phyloP scores from a whole-genome alignment of 2,797 vertebrate genomes.

The Semotilus atromaculatus region DNA sequence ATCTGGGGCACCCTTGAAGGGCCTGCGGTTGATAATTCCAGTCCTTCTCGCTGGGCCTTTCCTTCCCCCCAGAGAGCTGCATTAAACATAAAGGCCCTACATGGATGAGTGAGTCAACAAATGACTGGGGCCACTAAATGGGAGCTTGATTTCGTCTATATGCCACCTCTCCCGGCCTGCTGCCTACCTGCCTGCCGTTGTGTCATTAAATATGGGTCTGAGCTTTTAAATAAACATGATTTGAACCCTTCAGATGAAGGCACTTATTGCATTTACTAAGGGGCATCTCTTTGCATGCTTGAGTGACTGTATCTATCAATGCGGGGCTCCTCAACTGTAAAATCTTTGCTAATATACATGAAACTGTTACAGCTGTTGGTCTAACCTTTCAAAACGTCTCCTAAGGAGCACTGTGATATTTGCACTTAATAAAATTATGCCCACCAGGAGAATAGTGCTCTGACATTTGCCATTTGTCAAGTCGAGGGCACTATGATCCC shows the following conservation, averaged over 20 bases:
- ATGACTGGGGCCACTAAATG: conserved; percentile 84
- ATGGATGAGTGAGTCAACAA: conserved; percentile 89
- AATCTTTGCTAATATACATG: conserved; percentile 80
- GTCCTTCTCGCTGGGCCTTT: conserved; percentile 56
- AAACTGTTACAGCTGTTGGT: conserved; percentile 84
- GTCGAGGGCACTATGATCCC: conserved; percentile 78
- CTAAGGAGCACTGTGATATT: conserved; percentile 87
- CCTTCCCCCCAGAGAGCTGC: conserved; percentile 76
- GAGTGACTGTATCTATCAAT: conserved; percentile 79
- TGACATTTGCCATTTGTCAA: conserved; percentile 91
- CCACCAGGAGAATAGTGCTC: conserved; percentile 86
- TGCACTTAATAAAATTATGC: conserved; percentile 89
- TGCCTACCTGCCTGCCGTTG: conserved; percentile 65
- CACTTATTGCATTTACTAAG: conserved; percentile 82
- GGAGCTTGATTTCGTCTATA: conserved; percentile 74
- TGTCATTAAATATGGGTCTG: conserved; percentile 75
- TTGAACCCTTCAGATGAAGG: conserved; percentile 65
- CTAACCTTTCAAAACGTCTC: conserved; percentile 85
- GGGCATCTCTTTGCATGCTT: conserved; percentile 75
- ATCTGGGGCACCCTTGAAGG: conserved; percentile 78
- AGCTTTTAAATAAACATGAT: conserved; percentile 87
- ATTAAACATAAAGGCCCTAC: conserved; percentile 86
- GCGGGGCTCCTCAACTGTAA: conserved; percentile 70
- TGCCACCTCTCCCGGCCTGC: conserved; percentile 67
- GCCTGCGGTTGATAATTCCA: conserved; percentile 71